Base-by-base conservation (phyloP, 2,797 vertebrate genomes). In the Discoglossus pictus region DNA sequence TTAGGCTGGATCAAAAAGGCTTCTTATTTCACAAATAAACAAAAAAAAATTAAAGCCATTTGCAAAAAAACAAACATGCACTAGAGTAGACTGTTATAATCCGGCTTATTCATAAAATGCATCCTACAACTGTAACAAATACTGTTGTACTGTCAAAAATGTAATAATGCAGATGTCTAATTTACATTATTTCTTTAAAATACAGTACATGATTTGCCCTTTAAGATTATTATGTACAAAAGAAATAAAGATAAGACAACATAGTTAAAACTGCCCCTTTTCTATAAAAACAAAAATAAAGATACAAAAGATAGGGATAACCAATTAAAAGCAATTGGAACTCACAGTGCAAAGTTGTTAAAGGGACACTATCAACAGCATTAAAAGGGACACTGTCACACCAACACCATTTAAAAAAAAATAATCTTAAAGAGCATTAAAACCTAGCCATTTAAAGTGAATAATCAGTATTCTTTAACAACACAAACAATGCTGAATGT, bases 341-440 rank as follows among this genome's bases (percentile, higher is more conserved):
- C n/a, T 59, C 55, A 59, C 55, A 59, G 55, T 59, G 55, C 38
- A 59, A 39, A 24, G 21, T 42, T 42, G 39, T 43, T 40, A 20
- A 54, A 36, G 13, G 7, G 9, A 42, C 17, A 7, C 17, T 27
- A 43, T 6, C 42, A 39, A 18, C 15, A 8, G 34, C 34, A 16
- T 8, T 42, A 4, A 42, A 4, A 15, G 40, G 3, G n/a, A n/a
- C n/a, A n/a, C n/a, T n/a, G n/a, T n/a, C n/a, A n/a, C n/a, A n/a
- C n/a, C n/a, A n/a, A n/a, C n/a, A n/a, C n/a, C n/a, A n/a, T n/a
- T n/a, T n/a, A n/a, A n/a, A n/a, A n/a, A n/a, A n/a, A n/a, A n/a
- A n/a, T n/a, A n/a, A n/a, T n/a, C n/a, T n/a, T n/a, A n/a, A n/a
- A n/a, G n/a, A n/a, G n/a, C n/a, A n/a, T n/a, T n/a, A n/a, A n/a